These are phyloP conservation scores for Chydorus sphaericus DNA, from an alignment of 2,888 invertebrate species.

Conservation along the genomic window DNA sequence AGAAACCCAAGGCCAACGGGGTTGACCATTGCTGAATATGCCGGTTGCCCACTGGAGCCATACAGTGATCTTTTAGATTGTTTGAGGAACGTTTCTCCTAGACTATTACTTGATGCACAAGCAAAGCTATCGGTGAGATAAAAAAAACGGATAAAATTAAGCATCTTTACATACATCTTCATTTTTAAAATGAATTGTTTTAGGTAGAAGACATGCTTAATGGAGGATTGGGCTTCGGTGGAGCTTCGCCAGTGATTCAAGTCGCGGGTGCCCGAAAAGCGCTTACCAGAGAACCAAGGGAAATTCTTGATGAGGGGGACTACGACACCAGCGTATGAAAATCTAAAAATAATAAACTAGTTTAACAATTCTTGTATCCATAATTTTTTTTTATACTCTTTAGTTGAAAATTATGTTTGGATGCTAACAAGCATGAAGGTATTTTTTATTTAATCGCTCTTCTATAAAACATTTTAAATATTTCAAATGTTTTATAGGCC, in stretches of 20 bases:
- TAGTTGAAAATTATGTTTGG: constrained; percentile 21
- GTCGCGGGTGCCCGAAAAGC: not conserved
- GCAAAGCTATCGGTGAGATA: not conserved
- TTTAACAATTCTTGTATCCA: no score
- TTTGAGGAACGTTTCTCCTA: constrained; percentile 3
- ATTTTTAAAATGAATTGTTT: not conserved
- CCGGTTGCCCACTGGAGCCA: constrained; percentile 19
- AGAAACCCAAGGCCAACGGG: constrained; percentile 22
- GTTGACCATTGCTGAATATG: constrained; percentile 18
- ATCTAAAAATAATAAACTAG: no score
- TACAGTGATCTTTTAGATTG: constrained; percentile 8
- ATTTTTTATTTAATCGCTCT: no score
- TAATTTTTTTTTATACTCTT: no score
- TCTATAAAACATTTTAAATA: no score
- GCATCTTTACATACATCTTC: not conserved
- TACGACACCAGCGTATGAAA: constrained; percentile 17
- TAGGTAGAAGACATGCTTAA: constrained; percentile 14
- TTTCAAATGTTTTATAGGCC: no score
- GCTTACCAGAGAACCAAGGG: constrained; percentile 11
- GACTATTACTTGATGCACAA: not conserved
- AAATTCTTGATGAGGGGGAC: constrained; percentile 15
- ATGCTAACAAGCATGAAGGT: constrained; percentile 21
- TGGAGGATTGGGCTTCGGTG: constrained; percentile 17
- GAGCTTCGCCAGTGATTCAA: constrained; percentile 16
- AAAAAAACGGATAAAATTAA: no score